Base-by-base conservation (phyloP, 2,888 invertebrate genomes). In the Drosophila mimetica region DNA sequence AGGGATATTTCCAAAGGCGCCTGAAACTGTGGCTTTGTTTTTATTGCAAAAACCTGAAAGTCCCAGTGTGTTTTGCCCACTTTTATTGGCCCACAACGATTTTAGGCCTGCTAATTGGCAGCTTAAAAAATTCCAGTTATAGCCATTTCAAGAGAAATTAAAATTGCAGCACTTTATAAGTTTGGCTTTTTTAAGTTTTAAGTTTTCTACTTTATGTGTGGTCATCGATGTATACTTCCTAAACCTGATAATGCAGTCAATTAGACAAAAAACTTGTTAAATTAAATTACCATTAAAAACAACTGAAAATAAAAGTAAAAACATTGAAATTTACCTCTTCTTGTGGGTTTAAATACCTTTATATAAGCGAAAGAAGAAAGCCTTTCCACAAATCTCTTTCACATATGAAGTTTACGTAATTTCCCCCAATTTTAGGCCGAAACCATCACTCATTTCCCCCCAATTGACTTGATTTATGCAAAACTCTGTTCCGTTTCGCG, bases 391-490 rank as follows among this genome's bases (percentile, higher is more conserved):
- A 36, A 57, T 53, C 30, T 9, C 8, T 11, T 32, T 9, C n/a
- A 28, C 36, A 50, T 55, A 22, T 53, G 25, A 1, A 14, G 16
- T 18, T 55, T 57, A 57, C 36, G 25, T 37, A 30, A 28, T 28
- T 47, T 47, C 4, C 28, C 30, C 34, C 25, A 11, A 8, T 32
- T 41, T 14, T 18, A 41, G 3, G 11, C 18, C 18, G 39, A 48
- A 28, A n/a, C 52, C 50, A 64, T 50, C 51, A 34, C 50, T 64
- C 42, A 44, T 44, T 37, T 64, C 32, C 8, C 18, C 20, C 6
- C 36, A 46, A 18, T 58, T 44, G 44, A 44, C 32, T 66, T 63
- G 63, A 50, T 63, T 64, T 66, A 65, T 65, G 64, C 52, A 52
- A 65, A 65, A 44, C 32, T 53, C 44, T 8, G 46, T 9, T 37